Evolutionary conservation across 2,888 invertebrate species (phyloP).

Genomic region (Cyaniris semiargus): DNA sequence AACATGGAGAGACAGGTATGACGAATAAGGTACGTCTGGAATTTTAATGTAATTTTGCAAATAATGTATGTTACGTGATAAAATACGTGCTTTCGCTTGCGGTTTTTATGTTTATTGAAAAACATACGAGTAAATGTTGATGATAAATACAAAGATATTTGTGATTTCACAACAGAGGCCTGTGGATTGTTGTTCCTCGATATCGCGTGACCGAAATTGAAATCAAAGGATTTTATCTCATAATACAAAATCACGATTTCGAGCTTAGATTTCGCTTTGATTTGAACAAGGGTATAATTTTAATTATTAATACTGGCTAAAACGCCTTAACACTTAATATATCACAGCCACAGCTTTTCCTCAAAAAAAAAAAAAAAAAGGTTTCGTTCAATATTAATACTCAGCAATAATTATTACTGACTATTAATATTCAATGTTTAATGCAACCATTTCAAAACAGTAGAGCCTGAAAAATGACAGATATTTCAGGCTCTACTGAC

Average conservation of each 20-base stretch:
- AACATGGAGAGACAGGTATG: slow-evolving; percentile 18
- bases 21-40: slow-evolving; percentile 17
- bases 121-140: slow-evolving; percentile 10
- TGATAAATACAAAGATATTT: slow-evolving; percentile 6
- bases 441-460: too few species aligned
- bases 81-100: slow-evolving; percentile 16
- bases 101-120: slow-evolving; percentile 12
- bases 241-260: slow-evolving; percentile 8
- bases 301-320: background rate
- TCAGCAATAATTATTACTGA: too few species aligned
- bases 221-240: slow-evolving; percentile 13
- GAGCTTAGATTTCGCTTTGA: slow-evolving; percentile 3
- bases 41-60: slow-evolving; percentile 22
- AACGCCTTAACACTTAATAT: background rate
- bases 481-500: too few species aligned
- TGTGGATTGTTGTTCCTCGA: background rate
- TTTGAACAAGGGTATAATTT: background rate
- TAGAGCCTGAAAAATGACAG: too few species aligned
- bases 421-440: too few species aligned
- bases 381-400: too few species aligned
- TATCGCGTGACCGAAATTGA: background rate
- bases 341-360: background rate
- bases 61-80: slow-evolving; percentile 18
- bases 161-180: slow-evolving; percentile 1
- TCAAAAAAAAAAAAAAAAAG: background rate